Percentiles rank a stretch among this genome's conserved stretches.
Evolutionary conservation across 2,888 invertebrate genomes (phyloP).

Genomic region (Diplolepis rosae): DNA sequence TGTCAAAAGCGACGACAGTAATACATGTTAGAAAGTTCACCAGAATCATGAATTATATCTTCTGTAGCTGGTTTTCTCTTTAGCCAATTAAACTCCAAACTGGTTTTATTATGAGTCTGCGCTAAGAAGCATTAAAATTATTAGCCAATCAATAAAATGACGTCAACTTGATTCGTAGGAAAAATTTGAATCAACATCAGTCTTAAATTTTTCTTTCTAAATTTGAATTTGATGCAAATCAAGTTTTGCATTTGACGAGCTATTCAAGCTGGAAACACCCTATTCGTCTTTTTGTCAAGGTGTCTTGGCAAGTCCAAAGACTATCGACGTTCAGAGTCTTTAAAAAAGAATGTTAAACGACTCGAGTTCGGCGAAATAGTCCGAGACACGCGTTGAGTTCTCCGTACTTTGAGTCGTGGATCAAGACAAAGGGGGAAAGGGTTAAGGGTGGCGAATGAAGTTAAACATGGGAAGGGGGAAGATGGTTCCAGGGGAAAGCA

Average conservation of each 20-base stretch:
- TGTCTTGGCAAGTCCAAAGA: background rate
- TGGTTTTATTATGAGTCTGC: background rate
- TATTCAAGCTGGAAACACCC: no score
- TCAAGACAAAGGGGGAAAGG: conserved; percentile 41
- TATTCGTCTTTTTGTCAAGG: no score
- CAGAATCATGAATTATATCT: background rate
- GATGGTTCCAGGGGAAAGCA: conserved; percentile 41
- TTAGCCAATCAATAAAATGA: background rate
- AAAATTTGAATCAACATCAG: background rate
- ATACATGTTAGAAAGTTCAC: background rate
- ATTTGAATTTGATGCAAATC: no score
- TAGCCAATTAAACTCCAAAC: background rate
- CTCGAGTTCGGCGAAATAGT: conserved; percentile 47
- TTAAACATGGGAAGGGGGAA: conserved; percentile 10
- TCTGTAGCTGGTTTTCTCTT: background rate
- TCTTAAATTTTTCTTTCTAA: background rate
- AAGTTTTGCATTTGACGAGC: no score
- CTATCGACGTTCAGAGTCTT: background rate
- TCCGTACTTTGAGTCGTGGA: conserved; percentile 42
- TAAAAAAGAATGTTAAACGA: conserved; percentile 29
- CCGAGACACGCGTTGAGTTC: conserved; percentile 46
- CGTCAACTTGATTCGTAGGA: background rate
- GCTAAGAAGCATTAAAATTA: background rate
- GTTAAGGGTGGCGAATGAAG: conserved; percentile 5
- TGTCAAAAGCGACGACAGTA: background rate